Evolutionary conservation across 2,113 vertebrate species (phyloP), one percentile per base, ranked within the genome.

Genomic region (Haliaeetus leucogaster): DNA sequence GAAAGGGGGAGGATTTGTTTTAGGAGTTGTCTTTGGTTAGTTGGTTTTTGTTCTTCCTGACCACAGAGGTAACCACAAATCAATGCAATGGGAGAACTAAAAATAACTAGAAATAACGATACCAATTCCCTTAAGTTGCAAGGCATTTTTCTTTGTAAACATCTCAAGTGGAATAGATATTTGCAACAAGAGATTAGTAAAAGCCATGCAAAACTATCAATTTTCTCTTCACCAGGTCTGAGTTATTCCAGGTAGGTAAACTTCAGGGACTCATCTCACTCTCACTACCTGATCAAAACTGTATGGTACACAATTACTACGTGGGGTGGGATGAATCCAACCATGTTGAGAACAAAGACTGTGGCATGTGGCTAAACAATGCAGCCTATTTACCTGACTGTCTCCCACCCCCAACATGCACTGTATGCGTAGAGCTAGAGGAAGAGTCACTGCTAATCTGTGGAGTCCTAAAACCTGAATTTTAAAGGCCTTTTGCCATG

Each of bases 291-390:
- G 34, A 12, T 9, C 73, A 42, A 45, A n/a, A 71, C 15, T 6
- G 18, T n/a, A 38, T 30, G 5, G 3, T 4, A 26, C 29, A 27
- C 52, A 18, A 5, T 10, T 58, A 34, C 34, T 12, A 15, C 2
- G 4, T 8, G 22, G 36, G 9, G 14, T 11, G 16, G 34, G 45
- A 45, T 14, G 6, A 76, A 16, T 21, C 40, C 55, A 70, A 0
- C 10, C 6, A 11, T 4, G 15, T 30, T 7, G 38, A 13, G 32
- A 91, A 47, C 1, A 7, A 45, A 42, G 25, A 29, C 26, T 53
- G 27, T 13, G 7, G 11, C 14, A 2, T 1, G 5, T 12, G 11
- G 53, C 23, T 40, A 32, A 36, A 5, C 4, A 13, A 7, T 6
- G 3, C 16, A 15, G 30, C 23, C 3, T 48, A 59, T 48, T 6